A percentile compares a stretch with the other conserved stretches of the same genome.
phyloP scores from a whole-genome alignment of 2,888 invertebrate species.

The Epsilonema sp. region DNA sequence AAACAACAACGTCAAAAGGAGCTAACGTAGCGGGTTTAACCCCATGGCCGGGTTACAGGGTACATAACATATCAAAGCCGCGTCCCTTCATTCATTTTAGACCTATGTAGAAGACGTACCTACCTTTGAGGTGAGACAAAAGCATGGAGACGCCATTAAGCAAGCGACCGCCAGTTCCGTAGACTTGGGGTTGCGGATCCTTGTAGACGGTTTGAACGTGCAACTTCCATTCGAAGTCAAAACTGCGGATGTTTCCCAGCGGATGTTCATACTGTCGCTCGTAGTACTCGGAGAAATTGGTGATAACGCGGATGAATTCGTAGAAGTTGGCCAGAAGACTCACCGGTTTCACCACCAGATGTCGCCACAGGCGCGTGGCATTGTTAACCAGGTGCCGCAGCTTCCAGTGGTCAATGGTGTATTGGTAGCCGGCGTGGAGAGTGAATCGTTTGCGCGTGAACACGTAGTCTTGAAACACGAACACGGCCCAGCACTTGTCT shows the following conservation, averaged over 20 bases:
- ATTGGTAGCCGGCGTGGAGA: constrained; percentile 60
- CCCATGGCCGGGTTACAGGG: too few relatives aligned
- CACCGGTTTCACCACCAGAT: constrained; percentile 49
- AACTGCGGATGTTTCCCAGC: constrained; percentile 10
- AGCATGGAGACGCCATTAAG: constrained; percentile 5
- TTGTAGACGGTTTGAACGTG: constrained; percentile 16
- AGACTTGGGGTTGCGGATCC: constrained; percentile 31
- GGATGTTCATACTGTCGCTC: constrained; percentile 12
- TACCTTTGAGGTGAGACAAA: background rate
- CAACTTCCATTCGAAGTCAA: constrained; percentile 20
- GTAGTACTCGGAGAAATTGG: constrained; percentile 26
- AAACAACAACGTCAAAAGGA: too few relatives aligned
- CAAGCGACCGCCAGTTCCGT: constrained; percentile 49
- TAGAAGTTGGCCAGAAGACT: constrained; percentile 58
- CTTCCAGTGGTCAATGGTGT: constrained; percentile 51
- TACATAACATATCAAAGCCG: too few relatives aligned
- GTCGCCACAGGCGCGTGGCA: constrained; percentile 46
- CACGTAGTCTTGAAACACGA: constrained; percentile 49
- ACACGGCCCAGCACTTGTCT: constrained; percentile 55
- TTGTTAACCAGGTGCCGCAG: constrained; percentile 46
- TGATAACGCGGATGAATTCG: constrained; percentile 61
- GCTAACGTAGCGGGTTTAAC: too few relatives aligned
- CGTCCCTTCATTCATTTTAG: too few relatives aligned
- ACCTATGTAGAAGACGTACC: too few relatives aligned
- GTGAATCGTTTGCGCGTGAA: constrained; percentile 54